phyloP scores from a whole-genome alignment of 1,140 invertebrate genomes.

The Magallana ariakensis region DNA sequence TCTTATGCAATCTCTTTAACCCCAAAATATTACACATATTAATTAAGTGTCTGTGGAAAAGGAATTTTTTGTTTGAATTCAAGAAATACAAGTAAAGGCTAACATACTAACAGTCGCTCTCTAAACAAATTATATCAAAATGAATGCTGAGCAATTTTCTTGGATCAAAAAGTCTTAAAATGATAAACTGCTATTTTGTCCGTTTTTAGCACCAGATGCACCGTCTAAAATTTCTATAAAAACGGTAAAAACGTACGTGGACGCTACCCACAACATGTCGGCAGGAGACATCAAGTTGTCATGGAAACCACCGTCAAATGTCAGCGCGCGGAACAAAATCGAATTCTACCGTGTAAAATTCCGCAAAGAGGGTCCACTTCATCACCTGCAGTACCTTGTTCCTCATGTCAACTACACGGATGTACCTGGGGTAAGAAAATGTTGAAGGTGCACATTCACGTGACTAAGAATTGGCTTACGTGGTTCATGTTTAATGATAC shows the following conservation, averaged over 20 bases:
- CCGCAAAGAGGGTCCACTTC: slow-evolving; percentile 22
- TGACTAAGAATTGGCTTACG: too few relatives aligned
- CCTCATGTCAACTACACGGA: neutral
- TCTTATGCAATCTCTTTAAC: too few relatives aligned
- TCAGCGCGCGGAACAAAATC: slow-evolving; percentile 21
- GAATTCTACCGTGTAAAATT: neutral
- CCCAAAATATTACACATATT: too few relatives aligned
- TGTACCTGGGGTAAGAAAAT: neutral
- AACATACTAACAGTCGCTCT: too few relatives aligned
- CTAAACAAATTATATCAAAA: too few relatives aligned
- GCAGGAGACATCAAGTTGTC: slow-evolving; percentile 21
- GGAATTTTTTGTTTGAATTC: too few relatives aligned
- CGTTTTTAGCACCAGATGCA: neutral
- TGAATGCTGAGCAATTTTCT: too few relatives aligned
- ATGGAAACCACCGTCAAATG: slow-evolving; percentile 30
- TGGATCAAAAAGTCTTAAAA: too few relatives aligned
- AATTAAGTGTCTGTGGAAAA: too few relatives aligned
- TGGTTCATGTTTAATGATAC: too few relatives aligned
- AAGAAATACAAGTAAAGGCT: too few relatives aligned
- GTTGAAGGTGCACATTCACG: too few relatives aligned
- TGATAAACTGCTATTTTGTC: neutral
- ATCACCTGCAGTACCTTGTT: neutral
- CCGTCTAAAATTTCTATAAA: neutral
- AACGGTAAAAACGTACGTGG: neutral
- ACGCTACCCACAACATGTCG: neutral